Base-by-base conservation (phyloP, 2,113 vertebrate species). In the Bostrychus sinensis region DNA sequence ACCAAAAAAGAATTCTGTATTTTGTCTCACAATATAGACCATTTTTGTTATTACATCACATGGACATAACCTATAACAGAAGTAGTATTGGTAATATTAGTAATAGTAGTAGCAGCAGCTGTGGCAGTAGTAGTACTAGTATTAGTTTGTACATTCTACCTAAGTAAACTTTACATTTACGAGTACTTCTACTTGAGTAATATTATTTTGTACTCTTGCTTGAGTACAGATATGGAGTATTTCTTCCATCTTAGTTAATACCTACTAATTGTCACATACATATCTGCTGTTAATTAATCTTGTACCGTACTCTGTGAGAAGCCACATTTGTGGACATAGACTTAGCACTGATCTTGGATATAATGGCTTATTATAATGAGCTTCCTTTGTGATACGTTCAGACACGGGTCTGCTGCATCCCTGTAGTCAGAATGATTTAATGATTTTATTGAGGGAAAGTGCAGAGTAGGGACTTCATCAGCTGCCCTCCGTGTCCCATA, bases 331-430 rank as follows among this genome's bases (percentile, higher is more conserved):
- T 39, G 56, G 48, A 17, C 50, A 51, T 2, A 56, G 42, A 36
- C 19, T 74, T 2, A 62, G 55, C 14, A 56, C 62, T 37, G 62
- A 70, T 66, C 32, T 61, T 20, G 20, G 26, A 22, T n/a, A 19
- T 30, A 42, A 56, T 56, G 38, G 11, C 42, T 66, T 53, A 51
- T 25, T 66, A 25, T 69, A 66, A 62, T 46, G 11, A 30, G 19
- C 14, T 66, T 48, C 41, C 37, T 66, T 19, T 58, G 25, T 75
- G 28, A 76, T 69, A 55, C 50, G 71, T 75, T 80, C 71, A 72
- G 20, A 64, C 36, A 26, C 10, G 13, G 13, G 42, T 16, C 55
- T 41, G 32, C 32, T 66, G 58, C 38, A 59, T 68, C 26, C 19
- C 30, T 59, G 43, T 6, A 66, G 30, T 42, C n/a, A 4, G 59